These are phyloP conservation scores for Coecobrya sp. DNA, from an alignment of 2,888 invertebrate genomes.

Conservation along the genomic window DNA sequence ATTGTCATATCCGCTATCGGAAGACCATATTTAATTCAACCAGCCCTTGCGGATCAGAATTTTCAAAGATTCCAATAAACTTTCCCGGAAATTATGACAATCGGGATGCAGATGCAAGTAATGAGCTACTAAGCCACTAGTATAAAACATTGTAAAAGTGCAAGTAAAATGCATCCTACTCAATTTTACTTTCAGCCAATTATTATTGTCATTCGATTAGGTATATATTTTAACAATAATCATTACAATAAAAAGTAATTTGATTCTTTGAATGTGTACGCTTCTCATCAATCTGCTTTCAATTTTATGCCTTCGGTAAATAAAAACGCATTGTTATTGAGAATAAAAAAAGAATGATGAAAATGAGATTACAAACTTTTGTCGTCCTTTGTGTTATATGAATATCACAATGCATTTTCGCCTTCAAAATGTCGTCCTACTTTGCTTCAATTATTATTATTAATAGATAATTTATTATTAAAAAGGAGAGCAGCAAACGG, in stretches of 20 bases:
- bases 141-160: background rate
- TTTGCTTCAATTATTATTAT: constrained; percentile 46
- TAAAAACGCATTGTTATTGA: constrained; percentile 13
- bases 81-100: constrained; percentile 69
- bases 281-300: constrained; percentile 50
- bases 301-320: background rate
- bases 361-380: constrained; percentile 60
- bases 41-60: constrained; percentile 69
- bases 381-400: constrained; percentile 8
- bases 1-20: constrained; percentile 66
- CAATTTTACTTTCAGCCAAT: constrained; percentile 41
- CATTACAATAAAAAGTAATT: no score
- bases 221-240: no score
- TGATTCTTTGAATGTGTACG: no score
- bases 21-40: constrained; percentile 33
- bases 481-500: constrained; percentile 49
- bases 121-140: background rate
- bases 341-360: constrained; percentile 56
- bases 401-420: constrained; percentile 57
- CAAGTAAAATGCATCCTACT: background rate
- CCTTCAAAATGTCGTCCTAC: constrained; percentile 76
- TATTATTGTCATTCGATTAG: no score
- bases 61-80: constrained; percentile 70
- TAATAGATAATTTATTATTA: constrained; percentile 29
- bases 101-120: constrained; percentile 60